phyloP scores from a whole-genome alignment of 23 tunicate genomes.

The Halocynthia aurantium region DNA sequence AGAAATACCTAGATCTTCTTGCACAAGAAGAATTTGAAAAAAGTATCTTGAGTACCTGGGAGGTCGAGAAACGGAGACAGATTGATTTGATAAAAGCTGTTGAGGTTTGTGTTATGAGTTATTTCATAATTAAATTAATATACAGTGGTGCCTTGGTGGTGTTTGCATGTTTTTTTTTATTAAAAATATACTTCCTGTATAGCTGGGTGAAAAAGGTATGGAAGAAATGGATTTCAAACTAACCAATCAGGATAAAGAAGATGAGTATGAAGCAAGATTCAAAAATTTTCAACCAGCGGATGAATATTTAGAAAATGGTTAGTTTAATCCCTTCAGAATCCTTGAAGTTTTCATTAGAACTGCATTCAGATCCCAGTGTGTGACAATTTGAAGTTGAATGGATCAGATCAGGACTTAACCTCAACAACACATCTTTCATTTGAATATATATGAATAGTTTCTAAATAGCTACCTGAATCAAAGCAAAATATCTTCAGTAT shows the following conservation, averaged over 20 bases:
- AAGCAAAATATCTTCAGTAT: no score
- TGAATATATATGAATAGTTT: no score
- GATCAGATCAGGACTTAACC: no score
- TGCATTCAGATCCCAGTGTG: no score
- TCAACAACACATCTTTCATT: no score
- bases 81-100: conserved; percentile 29
- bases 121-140: neutral
- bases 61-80: conserved; percentile 50
- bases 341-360: no score
- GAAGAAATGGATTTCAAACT: conserved; percentile 52
- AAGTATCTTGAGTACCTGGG: conserved; percentile 69
- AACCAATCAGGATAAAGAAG: conserved; percentile 67
- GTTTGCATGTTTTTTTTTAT: neutral
- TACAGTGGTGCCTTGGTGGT: neutral
- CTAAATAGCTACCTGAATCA: no score
- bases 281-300: conserved; percentile 27
- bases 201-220: conserved; percentile 35
- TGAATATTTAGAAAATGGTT: neutral
- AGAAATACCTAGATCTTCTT: conserved; percentile 22
- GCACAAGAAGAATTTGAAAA: conserved; percentile 49
- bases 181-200: neutral
- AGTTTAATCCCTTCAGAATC: neutral
- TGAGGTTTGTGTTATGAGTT: conserved; percentile 32
- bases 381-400: no score
- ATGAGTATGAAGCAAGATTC: conserved; percentile 37